Base-by-base conservation (phyloP, 2,113 vertebrate genomes). In the Pungitius pungitius region DNA sequence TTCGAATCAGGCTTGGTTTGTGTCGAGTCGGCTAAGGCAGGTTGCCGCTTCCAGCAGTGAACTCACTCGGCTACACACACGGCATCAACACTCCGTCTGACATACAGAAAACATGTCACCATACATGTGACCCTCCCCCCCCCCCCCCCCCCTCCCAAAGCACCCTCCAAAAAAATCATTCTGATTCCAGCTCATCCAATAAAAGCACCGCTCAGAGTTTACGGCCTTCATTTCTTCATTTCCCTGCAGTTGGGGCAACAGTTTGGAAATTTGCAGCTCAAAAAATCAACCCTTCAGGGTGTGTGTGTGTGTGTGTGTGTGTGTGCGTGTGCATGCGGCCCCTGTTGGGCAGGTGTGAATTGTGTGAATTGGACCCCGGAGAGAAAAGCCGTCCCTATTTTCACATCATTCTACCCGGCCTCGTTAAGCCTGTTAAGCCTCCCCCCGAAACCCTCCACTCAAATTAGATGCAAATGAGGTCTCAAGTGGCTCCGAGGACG, bases 391-490 rank as follows among this genome's bases (percentile, higher is more conserved):
- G 27, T 76, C 81, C 58, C 65, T 52, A 57, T 69, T 82, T 89
- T 83, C 84, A 73, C 75, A 85, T 87, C 78, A 85, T 82, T 91
- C 86, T 83, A 51, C 64, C 77, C 66, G 39, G 57, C 81, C 77
- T 85, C 30, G 77, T 89, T 91, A 85, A 88, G 87, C 82, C 83
- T 69, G 83, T 82, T 87, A 86, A 88, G 83, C 70, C 84, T 42
- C 79, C 78, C 77, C 71, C 75, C 52, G 43, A 82, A 83, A 62
- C 72, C 84, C 86, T 88, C 80, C 82, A 85, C 88, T 90, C 83
- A 92, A 91, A 92, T 90, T 87, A 93, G 85, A 93, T 92, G 92
- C 90, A 93, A 93, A 93, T 91, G 86, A 93, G 88, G 76, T 87
- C 88, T 92, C 86, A 78, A 92, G 91, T 91, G 90, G 85, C 78